Percentiles rank a stretch among this genome's conserved stretches.
These are phyloP conservation scores for Panopea generosa DNA, from an alignment of 2,888 invertebrate genomes.

Conservation along the genomic window DNA sequence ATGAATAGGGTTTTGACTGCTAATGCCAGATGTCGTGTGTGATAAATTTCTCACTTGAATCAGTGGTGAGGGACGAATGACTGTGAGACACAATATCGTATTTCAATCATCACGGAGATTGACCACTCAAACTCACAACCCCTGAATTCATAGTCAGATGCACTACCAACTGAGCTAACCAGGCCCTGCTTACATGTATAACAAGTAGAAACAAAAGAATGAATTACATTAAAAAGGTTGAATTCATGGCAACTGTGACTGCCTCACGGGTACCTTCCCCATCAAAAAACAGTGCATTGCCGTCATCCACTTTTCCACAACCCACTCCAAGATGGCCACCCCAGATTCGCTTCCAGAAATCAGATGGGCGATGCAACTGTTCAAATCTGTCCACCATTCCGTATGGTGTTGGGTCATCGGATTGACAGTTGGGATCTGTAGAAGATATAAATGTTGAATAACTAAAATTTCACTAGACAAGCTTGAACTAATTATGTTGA, in stretches of 20 bases:
- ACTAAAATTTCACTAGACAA: not conserved
- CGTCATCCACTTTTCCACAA: conserved; percentile 82
- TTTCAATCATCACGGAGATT: no score
- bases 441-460: conserved; percentile 11
- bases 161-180: no score
- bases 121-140: no score
- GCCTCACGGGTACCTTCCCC: conserved; percentile 83
- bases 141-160: no score
- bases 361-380: conserved; percentile 78
- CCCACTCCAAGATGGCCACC: conserved; percentile 83
- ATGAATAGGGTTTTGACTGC: no score
- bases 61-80: no score
- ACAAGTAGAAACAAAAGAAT: no score
- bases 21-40: no score
- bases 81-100: no score
- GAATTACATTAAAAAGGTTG: conserved; percentile 77
- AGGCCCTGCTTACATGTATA: no score
- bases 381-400: conserved; percentile 84
- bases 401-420: conserved; percentile 68
- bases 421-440: conserved; percentile 70
- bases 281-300: conserved; percentile 83
- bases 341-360: conserved; percentile 79
- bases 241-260: conserved; percentile 82
- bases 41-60: no score
- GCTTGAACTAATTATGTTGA: no score